Evolutionary conservation across 2,888 invertebrate species (phyloP).

Genomic region (Notodonta ziczac): DNA sequence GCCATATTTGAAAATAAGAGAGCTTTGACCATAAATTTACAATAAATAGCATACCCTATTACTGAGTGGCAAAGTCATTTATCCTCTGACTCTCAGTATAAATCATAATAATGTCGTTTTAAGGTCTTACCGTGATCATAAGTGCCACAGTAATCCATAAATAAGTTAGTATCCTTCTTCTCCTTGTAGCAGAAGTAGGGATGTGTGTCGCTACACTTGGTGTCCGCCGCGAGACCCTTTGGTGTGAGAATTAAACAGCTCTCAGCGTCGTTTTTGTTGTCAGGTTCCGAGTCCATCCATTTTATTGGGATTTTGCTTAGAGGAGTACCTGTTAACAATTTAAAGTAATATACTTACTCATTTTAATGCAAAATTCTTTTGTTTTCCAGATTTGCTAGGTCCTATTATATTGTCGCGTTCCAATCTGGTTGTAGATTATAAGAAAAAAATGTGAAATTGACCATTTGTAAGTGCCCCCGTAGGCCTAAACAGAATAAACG

Average conservation of each 20-base stretch:
- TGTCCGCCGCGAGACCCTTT: conserved; percentile 11
- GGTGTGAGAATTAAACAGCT: conserved; percentile 21
- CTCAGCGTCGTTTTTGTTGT: conserved; percentile 20
- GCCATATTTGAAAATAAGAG: too few relatives aligned
- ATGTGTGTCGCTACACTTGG: neutral
- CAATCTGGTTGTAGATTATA: too few relatives aligned
- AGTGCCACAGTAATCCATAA: conserved; percentile 20
- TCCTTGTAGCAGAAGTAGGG: conserved; percentile 24
- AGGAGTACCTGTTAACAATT: conserved; percentile 15
- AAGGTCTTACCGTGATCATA: conserved; percentile 13
- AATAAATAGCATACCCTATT: too few relatives aligned
- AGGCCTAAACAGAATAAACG: too few relatives aligned
- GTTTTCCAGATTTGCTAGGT: too few relatives aligned
- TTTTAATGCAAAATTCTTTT: too few relatives aligned
- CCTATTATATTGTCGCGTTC: too few relatives aligned
- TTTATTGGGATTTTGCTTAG: conserved; percentile 13
- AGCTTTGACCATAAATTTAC: too few relatives aligned
- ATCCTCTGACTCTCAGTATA: too few relatives aligned
- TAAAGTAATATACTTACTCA: too few relatives aligned
- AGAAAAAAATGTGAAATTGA: too few relatives aligned
- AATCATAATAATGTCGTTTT: neutral
- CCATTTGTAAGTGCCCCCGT: too few relatives aligned
- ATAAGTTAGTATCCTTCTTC: conserved; percentile 5
- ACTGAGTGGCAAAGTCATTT: neutral
- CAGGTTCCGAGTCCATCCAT: conserved; percentile 20